phyloP scores from a whole-genome alignment of 2,113 vertebrate genomes.

The Caretta caretta region DNA sequence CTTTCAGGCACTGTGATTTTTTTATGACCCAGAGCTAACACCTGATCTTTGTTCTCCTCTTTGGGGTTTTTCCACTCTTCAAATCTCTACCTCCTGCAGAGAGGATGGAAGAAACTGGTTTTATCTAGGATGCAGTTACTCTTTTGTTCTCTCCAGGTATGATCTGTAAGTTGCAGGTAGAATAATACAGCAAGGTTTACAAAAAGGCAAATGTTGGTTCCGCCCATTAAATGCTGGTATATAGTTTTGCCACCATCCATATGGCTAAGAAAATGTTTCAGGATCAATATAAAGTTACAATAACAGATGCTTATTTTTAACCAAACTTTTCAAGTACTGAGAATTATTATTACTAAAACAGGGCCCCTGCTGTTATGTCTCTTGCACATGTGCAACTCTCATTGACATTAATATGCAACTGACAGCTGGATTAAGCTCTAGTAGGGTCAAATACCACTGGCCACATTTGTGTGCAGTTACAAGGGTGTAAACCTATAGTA shows the following conservation, averaged over 20 bases:
- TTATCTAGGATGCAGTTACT: not conserved
- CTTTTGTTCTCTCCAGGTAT: not conserved
- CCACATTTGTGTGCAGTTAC: not conserved
- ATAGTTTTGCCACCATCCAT: not conserved
- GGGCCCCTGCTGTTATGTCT: not conserved
- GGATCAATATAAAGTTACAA: not conserved
- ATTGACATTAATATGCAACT: not conserved
- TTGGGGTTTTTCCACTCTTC: not conserved
- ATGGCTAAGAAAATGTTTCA: not conserved
- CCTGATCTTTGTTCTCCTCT: not conserved
- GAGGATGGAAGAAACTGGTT: not conserved
- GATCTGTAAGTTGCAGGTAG: not conserved
- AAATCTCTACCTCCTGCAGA: not conserved
- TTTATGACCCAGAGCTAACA: not conserved
- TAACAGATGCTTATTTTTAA: not conserved
- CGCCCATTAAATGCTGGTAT: not conserved
- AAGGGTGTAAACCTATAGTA: constrained; percentile 19
- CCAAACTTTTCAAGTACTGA: not conserved
- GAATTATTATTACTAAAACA: not conserved
- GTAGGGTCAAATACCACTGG: not conserved
- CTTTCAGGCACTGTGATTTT: not conserved
- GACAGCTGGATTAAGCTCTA: not conserved
- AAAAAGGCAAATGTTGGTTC: not conserved
- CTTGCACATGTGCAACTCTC: not conserved
- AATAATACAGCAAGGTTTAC: not conserved